Conservation (phyloP, 2,888 invertebrate genomes). For the Epistrophella euchroma region DNA sequence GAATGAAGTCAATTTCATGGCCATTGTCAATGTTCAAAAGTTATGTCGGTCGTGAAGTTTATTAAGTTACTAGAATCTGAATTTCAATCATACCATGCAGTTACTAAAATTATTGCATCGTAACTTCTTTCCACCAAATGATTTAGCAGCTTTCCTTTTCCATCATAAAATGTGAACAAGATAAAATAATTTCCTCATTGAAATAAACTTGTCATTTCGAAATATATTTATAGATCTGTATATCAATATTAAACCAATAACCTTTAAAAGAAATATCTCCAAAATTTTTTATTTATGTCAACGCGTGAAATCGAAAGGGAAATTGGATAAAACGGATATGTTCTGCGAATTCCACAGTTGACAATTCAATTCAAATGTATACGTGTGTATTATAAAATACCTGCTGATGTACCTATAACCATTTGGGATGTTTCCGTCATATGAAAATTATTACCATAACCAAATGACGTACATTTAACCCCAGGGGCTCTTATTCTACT, state of each 20-base stretch:
- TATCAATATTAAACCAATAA: not conserved
- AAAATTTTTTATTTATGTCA: not conserved
- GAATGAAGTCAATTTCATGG: no score
- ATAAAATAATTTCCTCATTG: slow-evolving; percentile 13
- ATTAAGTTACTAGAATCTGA: not conserved
- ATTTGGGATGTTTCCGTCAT: not conserved
- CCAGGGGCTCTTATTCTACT: not conserved
- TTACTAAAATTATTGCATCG: not conserved
- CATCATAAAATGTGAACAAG: slow-evolving; percentile 3
- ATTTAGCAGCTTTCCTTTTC: not conserved
- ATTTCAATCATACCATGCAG: not conserved
- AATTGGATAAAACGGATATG: slow-evolving; percentile 19
- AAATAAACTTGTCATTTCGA: not conserved
- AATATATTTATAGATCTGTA: not conserved
- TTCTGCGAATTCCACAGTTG: not conserved
- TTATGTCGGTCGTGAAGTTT: not conserved
- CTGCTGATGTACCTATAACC: not conserved
- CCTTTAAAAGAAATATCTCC: not conserved
- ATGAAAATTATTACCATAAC: slow-evolving; percentile 16
- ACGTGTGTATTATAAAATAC: not conserved
- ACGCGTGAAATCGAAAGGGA: slow-evolving; percentile 7
- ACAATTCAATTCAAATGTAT: not conserved
- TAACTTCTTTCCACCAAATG: not conserved
- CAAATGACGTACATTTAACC: slow-evolving; percentile 17
- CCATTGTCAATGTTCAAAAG: not conserved